Evolutionary conservation across 2,888 invertebrate genomes (phyloP).

Genomic region (Sinelater perroti): DNA sequence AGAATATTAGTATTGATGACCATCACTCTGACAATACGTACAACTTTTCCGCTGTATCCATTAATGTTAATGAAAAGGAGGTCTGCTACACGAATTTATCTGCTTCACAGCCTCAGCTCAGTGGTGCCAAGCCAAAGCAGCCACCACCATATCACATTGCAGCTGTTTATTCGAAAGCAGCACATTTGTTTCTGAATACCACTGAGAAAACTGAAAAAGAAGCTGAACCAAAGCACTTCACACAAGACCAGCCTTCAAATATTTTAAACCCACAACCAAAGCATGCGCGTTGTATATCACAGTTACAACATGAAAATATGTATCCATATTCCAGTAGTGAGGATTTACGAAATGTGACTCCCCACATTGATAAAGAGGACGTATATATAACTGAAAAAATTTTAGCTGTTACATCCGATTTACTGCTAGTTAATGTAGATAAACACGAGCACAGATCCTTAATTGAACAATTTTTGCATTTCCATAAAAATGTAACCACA

Average conservation of each 20-base stretch:
- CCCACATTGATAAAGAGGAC: slow-evolving; percentile 8
- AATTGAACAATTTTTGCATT: slow-evolving; percentile 22
- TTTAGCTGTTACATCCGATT: slow-evolving; percentile 9
- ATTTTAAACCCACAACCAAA: slow-evolving; percentile 46
- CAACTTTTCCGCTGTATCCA: neutral
- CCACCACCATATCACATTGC: slow-evolving; percentile 89
- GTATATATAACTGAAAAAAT: slow-evolving; percentile 17
- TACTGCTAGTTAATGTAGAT: slow-evolving; percentile 18
- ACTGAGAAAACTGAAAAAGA: slow-evolving; percentile 39
- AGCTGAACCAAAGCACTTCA: slow-evolving; percentile 46
- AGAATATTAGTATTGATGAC: slow-evolving; percentile 9
- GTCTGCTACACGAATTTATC: slow-evolving; percentile 2
- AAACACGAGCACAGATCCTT: slow-evolving; percentile 6
- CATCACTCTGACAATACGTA: neutral
- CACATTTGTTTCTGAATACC: slow-evolving; percentile 67
- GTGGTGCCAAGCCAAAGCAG: slow-evolving; percentile 51
- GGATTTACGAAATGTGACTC: too few species aligned
- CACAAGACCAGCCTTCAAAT: slow-evolving; percentile 47
- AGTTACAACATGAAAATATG: slow-evolving; percentile 12
- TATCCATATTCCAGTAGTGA: slow-evolving; percentile 5
- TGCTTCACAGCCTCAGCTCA: neutral
- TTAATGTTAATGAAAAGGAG: slow-evolving; percentile 11
- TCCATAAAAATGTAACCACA: neutral
- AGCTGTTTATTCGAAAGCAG: slow-evolving; percentile 83
- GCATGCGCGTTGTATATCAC: slow-evolving; percentile 22